Evolutionary conservation across 2,113 vertebrate species (phyloP).

Genomic region (Mastomys coucha): DNA sequence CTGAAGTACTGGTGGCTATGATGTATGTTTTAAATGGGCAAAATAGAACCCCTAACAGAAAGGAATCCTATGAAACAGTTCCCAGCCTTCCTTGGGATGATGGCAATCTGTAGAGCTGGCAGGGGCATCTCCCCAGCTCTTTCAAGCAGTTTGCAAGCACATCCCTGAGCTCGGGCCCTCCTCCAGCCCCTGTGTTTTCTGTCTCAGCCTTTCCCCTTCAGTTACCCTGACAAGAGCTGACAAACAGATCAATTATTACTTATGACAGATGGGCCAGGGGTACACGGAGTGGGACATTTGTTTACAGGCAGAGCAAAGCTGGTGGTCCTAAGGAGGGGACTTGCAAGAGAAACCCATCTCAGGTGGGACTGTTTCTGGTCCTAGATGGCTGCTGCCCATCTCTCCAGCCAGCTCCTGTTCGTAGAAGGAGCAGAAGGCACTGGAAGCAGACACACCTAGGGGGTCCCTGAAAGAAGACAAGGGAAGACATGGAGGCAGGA

Average conservation of each 20-base stretch:
- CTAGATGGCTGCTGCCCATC: neutral
- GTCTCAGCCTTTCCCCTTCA: neutral
- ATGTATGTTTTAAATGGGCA: neutral
- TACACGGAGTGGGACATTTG: neutral
- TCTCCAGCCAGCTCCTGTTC: too few relatives aligned
- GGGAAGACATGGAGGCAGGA: too few relatives aligned
- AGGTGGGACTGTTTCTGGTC: neutral
- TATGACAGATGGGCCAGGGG: neutral
- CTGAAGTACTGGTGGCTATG: neutral
- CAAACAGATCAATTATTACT: neutral
- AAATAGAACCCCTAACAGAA: neutral
- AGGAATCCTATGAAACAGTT: neutral
- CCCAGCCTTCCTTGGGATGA: neutral
- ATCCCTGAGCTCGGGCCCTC: neutral
- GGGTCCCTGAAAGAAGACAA: neutral
- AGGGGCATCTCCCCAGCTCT: neutral
- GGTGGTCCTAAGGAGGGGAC: neutral
- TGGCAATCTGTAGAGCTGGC: neutral
- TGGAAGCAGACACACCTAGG: rapidly evolving
- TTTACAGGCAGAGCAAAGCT: neutral
- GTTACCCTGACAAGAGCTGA: neutral
- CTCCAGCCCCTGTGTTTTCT: neutral
- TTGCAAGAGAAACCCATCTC: neutral
- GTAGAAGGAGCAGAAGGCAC: neutral
- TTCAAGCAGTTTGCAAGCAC: neutral